These are phyloP conservation scores for Pentamera pediparva DNA, from an alignment of 53 echinoderm and acorn worm genomes.

Conservation along the genomic window DNA sequence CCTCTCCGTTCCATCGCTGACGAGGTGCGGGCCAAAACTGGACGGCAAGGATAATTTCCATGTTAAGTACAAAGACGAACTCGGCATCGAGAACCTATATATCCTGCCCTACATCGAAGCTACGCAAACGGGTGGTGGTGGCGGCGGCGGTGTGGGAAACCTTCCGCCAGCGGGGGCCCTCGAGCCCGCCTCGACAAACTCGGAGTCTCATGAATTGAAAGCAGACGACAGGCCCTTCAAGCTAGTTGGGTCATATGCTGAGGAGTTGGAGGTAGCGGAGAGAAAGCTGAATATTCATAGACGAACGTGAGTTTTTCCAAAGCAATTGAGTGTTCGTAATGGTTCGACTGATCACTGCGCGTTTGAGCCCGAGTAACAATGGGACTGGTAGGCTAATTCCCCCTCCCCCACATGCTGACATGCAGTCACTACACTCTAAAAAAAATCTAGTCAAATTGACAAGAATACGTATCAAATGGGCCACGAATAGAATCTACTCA, in stretches of 20 bases:
- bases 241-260: slow-evolving; percentile 1
- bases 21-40: not conserved
- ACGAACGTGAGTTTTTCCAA: slow-evolving; percentile 9
- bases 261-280: not conserved
- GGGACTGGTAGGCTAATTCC: no score
- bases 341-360: no score
- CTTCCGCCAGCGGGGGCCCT: not conserved
- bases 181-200: not conserved
- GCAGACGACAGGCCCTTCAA: not conserved
- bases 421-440: no score
- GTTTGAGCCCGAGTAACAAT: no score
- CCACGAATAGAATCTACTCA: no score
- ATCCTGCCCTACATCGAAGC: slow-evolving; percentile 18
- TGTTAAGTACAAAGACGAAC: not conserved
- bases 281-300: slow-evolving; percentile 1
- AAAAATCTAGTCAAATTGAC: no score
- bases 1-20: not conserved
- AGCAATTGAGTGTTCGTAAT: no score
- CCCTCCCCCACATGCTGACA: no score
- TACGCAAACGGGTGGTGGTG: not conserved
- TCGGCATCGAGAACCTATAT: slow-evolving; percentile 14
- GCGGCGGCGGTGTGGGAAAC: no score
- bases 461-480: no score
- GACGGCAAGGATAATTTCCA: slow-evolving; percentile 24
- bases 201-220: not conserved